Evolutionary conservation across 2,888 invertebrate species (phyloP), one percentile per base, ranked within the genome.

Genomic region (Thereva unica): DNA sequence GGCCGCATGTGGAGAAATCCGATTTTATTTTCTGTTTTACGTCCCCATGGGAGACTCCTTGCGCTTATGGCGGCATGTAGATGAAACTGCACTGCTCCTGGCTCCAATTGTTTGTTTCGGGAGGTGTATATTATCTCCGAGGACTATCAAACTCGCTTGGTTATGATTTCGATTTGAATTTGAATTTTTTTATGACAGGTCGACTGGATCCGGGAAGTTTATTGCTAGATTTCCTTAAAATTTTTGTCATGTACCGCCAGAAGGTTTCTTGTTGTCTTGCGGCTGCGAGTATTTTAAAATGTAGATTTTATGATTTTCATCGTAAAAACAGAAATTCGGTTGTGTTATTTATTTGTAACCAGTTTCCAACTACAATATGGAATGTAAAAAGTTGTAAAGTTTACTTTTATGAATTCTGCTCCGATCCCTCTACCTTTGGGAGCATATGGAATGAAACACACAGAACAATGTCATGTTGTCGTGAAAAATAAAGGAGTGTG

Each of bases 141-240:
- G 50, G 6, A 50, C 34, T 50, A 61, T 50, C 50, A 50, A 61
- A 61, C 49, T 61, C 23, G 45, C 5, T 50, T 41, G 50, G 49
- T 50, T 49, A 45, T 41, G 45, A 61, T 50, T 61, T 61, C 41
- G 50, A 61, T 61, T 50, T 61, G 10, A 49, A 61, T 61, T 61
- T 61, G 40, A 61, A 61, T 61, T 50, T 61, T 61, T 61, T 61
- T 61, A 38, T 59, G 41, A 61, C 34, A 50, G 41, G 41, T 49
- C 12, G 34, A 61, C 12, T 50, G 34, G 57, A 53, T 61, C 34
- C 40, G 23, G 23, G 41, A 45, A 50, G 50, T 61, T 61, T 61
- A 61, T 23, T 23, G 23, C 23, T 61, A 45, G 61, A 37, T 47
- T 37, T 44, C 23, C 42, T 56, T 34, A 35, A 44, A 37, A 56